Base-by-base conservation (phyloP, 2,113 vertebrate genomes). In the Marmota flaviventris region DNA sequence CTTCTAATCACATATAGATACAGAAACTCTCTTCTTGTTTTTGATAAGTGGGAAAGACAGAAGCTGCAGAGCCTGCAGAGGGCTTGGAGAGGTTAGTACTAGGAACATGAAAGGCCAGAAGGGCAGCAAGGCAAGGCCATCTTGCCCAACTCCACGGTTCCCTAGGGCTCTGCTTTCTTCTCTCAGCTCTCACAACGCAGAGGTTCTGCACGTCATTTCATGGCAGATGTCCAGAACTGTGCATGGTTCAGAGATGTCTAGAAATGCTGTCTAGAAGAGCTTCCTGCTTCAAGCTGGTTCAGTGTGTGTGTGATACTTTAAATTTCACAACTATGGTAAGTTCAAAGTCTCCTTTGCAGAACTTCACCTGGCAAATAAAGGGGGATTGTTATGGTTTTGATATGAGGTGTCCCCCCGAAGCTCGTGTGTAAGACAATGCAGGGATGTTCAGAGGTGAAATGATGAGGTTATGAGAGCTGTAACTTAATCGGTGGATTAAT, bases 131-230 rank as follows among this genome's bases (percentile, higher is more conserved):
- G 39, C n/a, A 42, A 69, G 73, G 17, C 45, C 34, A 8, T 25
- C 39, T 5, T 34, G 39, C 20, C 25, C 12, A 3, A 16, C 48
- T 42, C 34, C 13, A 2, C 6, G 0, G 1, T 25, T 39, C 78
- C 58, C 32, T 16, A 10, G 65, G 45, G 27, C 37, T 89, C 37
- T 16, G 70, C 45, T 53, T 11, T 73, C 39, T n/a, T 22, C 56
- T 17, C 2, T 13, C 0, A 0, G 22, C 7, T 39, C 70, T 61
- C 45, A 58, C 6, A 10, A 6, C 8, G 42, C 0, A n/a, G 56
- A 29, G n/a, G 29, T n/a, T 11, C 53, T 29, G 8, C 25, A 45
- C 29, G 24, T 77, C 76, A 29, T 12, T 27, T 58, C 83, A 29
- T 1, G 34, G 17, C n/a, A 2, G 3, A 12, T 20, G 20, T 18